These are phyloP conservation scores for Volucella zonaria DNA, from an alignment of 2,888 invertebrate species.

Conservation along the genomic window DNA sequence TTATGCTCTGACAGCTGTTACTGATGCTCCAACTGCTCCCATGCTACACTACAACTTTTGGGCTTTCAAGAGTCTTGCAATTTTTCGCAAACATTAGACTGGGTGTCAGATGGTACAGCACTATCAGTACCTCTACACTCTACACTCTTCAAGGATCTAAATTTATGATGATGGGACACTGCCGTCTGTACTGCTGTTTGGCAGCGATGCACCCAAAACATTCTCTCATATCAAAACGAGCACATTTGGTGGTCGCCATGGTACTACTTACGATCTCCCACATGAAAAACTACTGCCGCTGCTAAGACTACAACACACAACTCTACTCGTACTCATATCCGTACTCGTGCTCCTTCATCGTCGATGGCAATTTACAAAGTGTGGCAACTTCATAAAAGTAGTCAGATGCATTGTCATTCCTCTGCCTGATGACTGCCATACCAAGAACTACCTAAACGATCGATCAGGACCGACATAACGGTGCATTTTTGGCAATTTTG, in stretches of 20 bases:
- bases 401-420: conserved; percentile 34
- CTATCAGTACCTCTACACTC: conserved; percentile 8
- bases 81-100: conserved; percentile 50
- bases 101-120: conserved; percentile 29
- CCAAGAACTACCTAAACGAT: conserved; percentile 45
- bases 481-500: conserved; percentile 2
- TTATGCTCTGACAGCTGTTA: conserved; percentile 63
- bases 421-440: conserved; percentile 20
- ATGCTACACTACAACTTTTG: conserved; percentile 15
- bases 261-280: conserved; percentile 38
- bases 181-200: conserved; percentile 26
- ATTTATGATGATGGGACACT: conserved; percentile 69
- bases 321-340: too few species aligned
- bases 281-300: conserved; percentile 64
- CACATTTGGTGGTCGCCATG: conserved; percentile 28
- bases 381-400: conserved; percentile 58
- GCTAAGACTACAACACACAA: conserved; percentile 18
- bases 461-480: conserved; percentile 28
- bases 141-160: conserved; percentile 52
- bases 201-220: conserved; percentile 28
- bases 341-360: conserved; percentile 57
- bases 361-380: conserved; percentile 64
- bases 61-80: conserved; percentile 32
- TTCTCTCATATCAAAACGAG: conserved; percentile 51
- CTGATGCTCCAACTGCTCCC: not conserved